Conservation (phyloP, 2,113 vertebrate genomes). For the Corythornis madagascariensis region DNA sequence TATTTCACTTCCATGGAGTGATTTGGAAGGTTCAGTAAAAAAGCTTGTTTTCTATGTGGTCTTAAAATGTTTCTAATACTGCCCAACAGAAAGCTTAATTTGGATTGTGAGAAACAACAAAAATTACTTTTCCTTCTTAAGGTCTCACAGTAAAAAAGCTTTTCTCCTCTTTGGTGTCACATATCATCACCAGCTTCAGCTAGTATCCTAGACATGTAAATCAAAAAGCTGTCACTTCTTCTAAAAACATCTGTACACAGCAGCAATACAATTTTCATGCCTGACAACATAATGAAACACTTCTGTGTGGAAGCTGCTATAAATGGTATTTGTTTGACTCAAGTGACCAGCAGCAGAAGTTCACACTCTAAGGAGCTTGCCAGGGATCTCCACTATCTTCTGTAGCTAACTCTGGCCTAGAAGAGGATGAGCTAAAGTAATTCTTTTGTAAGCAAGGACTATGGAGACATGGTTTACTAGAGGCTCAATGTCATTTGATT, state of each 20-base stretch:
- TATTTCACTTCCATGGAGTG: background rate
- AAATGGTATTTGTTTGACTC: background rate
- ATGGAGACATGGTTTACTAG: background rate
- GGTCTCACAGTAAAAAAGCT: background rate
- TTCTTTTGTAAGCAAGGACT: background rate
- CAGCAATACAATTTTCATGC: constrained; percentile 4
- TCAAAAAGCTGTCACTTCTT: constrained; percentile 22
- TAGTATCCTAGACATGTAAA: background rate
- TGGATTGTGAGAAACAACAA: background rate
- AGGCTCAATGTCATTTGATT: background rate
- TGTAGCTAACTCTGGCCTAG: background rate
- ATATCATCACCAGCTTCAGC: background rate
- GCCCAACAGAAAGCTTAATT: background rate
- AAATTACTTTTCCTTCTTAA: background rate
- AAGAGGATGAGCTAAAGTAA: background rate
- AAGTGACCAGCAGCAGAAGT: background rate
- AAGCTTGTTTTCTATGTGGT: background rate
- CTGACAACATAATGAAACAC: constrained; percentile 49
- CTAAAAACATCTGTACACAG: background rate
- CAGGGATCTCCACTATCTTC: background rate
- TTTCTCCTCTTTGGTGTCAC: background rate
- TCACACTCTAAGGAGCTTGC: background rate
- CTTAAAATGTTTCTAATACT: background rate
- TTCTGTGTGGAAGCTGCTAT: background rate
- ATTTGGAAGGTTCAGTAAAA: background rate